Conservation (phyloP, 2,797 vertebrate genomes). For the Naso thynnoides region DNA sequence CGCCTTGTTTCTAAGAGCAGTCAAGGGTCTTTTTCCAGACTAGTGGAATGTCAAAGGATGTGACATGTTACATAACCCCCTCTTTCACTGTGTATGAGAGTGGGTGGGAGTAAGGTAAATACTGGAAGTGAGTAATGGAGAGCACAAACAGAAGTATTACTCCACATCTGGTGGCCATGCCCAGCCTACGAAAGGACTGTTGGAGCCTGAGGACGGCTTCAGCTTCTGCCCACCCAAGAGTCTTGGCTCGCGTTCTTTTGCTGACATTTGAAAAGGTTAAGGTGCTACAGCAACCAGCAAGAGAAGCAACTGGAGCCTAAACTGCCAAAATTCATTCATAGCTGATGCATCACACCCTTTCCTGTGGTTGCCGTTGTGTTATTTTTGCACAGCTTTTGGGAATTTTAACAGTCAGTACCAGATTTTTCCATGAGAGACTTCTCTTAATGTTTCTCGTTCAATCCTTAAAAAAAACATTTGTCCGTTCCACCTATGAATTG, state of each 20-base stretch:
- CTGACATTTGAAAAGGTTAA: conserved; percentile 37
- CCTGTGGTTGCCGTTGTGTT: conserved; percentile 49
- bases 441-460: conserved; percentile 39
- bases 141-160: conserved; percentile 46
- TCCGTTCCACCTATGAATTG: conserved; percentile 54
- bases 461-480: conserved; percentile 45
- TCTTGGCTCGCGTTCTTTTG: conserved; percentile 22
- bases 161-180: conserved; percentile 48
- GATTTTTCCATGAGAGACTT: conserved; percentile 63
- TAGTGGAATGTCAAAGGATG: conserved; percentile 66
- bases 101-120: conserved; percentile 67
- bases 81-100: conserved; percentile 42
- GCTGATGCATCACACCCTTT: conserved; percentile 51
- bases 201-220: conserved; percentile 34
- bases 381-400: conserved; percentile 54
- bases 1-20: conserved; percentile 67
- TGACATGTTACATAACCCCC: conserved; percentile 72
- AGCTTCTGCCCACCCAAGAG: conserved; percentile 44
- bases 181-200: conserved; percentile 18
- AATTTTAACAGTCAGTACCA: conserved; percentile 39
- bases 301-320: not conserved
- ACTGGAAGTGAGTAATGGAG: conserved; percentile 41
- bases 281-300: conserved; percentile 1
- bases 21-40: conserved; percentile 61
- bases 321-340: conserved; percentile 28